Base-by-base conservation (phyloP, 2,797 vertebrate genomes). In the Acanthis flammea region DNA sequence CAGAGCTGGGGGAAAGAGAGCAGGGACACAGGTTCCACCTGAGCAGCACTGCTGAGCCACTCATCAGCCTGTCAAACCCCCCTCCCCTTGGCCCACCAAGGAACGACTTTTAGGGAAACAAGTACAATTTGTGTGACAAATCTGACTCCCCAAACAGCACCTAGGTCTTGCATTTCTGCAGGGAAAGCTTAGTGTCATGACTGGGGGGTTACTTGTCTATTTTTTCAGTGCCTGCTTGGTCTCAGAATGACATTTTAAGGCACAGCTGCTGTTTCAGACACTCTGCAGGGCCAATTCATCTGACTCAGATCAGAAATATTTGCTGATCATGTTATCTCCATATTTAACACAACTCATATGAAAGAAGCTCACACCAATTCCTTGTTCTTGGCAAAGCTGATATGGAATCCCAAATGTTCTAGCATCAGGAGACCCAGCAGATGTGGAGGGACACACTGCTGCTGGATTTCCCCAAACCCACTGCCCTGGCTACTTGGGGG, bases 1-100 rank as follows among this genome's bases (percentile, higher is more conserved):
- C 11, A 3, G 39, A 48, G 37, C 65, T 7, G 0, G 0, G 15
- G 15, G 28, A 9, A 41, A 27, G 0, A n/a, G 19, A 37, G 5
- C 6, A 31, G 8, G 31, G 17, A 39, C 31, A 9, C 2, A 11
- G 13, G 8, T 16, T 25, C 57, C 41, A 19, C 9, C 25, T 12
- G 28, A 67, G 51, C 55, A 86, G 54, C n/a, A 45, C 61, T 50
- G 37, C 50, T 42, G 37, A 83, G 47, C 11, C 51, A 37, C 39
- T 12, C 25, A 10, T 3, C 10, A 12, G 27, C 45, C 28, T 5
- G 0, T 24, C 51, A 82, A 66, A 73, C 4, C 15, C 7, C 9
- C 17, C n/a, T 79, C 6, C 2, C 31, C 41, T 62, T 48, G 27
- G 18, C 31, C 27, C 28, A 16, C 39, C 24, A 55, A 73, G 31